A percentile compares a stretch with the other conserved stretches of the same genome.
These are phyloP conservation scores for Drosophila truncata DNA, from an alignment of 1,140 invertebrate genomes.

Conservation along the genomic window DNA sequence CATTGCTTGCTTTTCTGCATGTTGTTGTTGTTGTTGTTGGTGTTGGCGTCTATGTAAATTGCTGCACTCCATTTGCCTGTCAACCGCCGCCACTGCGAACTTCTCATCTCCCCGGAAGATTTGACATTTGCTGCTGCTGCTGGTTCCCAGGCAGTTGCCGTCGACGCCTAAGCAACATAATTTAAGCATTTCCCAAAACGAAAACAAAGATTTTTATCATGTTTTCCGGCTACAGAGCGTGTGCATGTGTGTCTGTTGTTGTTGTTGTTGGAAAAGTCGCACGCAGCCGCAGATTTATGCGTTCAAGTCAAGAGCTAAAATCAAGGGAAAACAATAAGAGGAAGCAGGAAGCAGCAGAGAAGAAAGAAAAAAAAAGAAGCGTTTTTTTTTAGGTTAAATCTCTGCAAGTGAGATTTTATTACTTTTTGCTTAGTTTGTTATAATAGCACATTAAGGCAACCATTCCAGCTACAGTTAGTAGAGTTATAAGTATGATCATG, in stretches of 20 bases:
- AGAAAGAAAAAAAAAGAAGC: background rate
- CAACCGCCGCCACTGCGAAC: slow-evolving; percentile 16
- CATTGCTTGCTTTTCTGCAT: background rate
- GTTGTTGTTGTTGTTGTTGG: no score
- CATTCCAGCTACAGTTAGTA: background rate
- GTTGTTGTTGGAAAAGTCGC: slow-evolving; percentile 49
- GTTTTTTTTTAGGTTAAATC: slow-evolving; percentile 2
- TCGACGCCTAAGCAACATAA: slow-evolving; percentile 50
- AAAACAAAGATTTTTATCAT: slow-evolving; percentile 65
- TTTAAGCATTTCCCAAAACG: slow-evolving; percentile 59
- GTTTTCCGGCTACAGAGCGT: slow-evolving; percentile 41
- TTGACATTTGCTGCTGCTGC: slow-evolving; percentile 12
- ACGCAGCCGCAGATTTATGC: slow-evolving; percentile 63
- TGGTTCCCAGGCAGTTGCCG: slow-evolving; percentile 30
- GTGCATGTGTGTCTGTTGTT: background rate
- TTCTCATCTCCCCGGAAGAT: slow-evolving; percentile 7
- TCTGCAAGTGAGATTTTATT: background rate
- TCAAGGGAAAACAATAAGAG: slow-evolving; percentile 27
- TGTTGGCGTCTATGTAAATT: slow-evolving; percentile 55
- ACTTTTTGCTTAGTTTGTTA: background rate
- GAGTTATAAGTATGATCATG: background rate
- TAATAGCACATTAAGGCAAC: background rate
- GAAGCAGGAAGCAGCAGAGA: background rate
- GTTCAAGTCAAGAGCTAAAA: slow-evolving; percentile 43
- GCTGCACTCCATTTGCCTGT: slow-evolving; percentile 42